Percentiles rank a stretch among this genome's conserved stretches.
Evolutionary conservation across 2,888 invertebrate genomes (phyloP).

Genomic region (Eurytoma adleriae): DNA sequence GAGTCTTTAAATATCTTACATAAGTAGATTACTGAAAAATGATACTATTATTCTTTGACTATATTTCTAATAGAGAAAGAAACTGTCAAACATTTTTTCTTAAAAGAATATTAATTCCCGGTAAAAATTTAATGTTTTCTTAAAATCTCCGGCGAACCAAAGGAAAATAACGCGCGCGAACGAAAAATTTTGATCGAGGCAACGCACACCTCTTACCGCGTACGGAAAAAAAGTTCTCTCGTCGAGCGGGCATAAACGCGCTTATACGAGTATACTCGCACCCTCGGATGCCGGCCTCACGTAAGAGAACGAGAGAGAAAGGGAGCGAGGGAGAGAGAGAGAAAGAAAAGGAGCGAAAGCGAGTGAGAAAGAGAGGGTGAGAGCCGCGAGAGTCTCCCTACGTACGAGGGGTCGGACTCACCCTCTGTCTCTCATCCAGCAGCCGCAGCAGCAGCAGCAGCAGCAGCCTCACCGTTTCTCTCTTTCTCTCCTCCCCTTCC

Average conservation of each 20-base stretch:
- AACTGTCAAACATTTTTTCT: too few species aligned
- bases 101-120: too few species aligned
- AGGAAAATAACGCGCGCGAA: too few species aligned
- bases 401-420: conserved; percentile 28
- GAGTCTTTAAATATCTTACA: too few species aligned
- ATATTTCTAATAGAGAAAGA: too few species aligned
- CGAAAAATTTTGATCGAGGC: background rate
- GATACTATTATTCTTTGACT: too few species aligned
- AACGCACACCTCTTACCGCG: background rate
- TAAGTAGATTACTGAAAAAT: too few species aligned
- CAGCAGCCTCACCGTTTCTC: conserved; percentile 25
- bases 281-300: conserved; percentile 12
- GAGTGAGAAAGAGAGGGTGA: conserved; percentile 5
- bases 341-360: conserved; percentile 14
- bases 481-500: conserved; percentile 16
- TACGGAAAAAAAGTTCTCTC: too few species aligned
- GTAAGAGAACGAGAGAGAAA: conserved; percentile 15
- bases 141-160: too few species aligned
- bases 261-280: background rate
- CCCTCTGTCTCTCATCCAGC: conserved; percentile 33
- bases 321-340: conserved; percentile 25
- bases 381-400: conserved; percentile 12
- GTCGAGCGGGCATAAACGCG: background rate
- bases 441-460: conserved; percentile 38
- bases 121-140: too few species aligned